Evolutionary conservation across 1,140 invertebrate genomes (phyloP).

Genomic region (Apis laboriosa): DNA sequence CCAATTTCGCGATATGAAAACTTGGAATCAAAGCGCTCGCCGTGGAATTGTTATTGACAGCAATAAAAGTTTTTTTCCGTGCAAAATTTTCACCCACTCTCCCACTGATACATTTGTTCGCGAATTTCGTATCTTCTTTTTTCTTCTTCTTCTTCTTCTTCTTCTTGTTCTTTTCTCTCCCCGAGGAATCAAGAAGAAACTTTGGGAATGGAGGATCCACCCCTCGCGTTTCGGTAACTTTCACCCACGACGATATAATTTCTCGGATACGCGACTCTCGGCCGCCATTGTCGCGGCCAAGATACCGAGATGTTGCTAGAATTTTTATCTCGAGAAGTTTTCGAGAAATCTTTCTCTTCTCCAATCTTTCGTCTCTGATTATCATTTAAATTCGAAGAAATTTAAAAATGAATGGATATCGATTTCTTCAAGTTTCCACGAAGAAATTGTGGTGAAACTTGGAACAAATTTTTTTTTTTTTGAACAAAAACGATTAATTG

Average conservation of each 20-base stretch:
- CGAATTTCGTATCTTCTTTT: neutral
- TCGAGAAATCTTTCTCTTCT: neutral
- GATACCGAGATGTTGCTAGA: neutral
- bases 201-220: neutral
- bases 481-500: too few species aligned
- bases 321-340: constrained; percentile 2
- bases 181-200: neutral
- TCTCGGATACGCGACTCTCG: neutral
- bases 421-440: neutral
- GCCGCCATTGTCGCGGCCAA: neutral
- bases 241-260: neutral
- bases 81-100: neutral
- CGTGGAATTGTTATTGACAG: constrained; percentile 18
- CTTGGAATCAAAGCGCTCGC: neutral
- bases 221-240: constrained; percentile 8
- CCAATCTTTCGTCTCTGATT: too few species aligned
- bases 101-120: neutral
- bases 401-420: neutral
- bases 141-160: neutral
- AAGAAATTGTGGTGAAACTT: too few species aligned
- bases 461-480: too few species aligned
- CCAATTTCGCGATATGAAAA: neutral
- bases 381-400: neutral
- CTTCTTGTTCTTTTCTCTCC: too few species aligned
- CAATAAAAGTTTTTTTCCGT: constrained; percentile 18